Conservation (phyloP, 2,113 vertebrate genomes). For the Podiceps cristatus region DNA sequence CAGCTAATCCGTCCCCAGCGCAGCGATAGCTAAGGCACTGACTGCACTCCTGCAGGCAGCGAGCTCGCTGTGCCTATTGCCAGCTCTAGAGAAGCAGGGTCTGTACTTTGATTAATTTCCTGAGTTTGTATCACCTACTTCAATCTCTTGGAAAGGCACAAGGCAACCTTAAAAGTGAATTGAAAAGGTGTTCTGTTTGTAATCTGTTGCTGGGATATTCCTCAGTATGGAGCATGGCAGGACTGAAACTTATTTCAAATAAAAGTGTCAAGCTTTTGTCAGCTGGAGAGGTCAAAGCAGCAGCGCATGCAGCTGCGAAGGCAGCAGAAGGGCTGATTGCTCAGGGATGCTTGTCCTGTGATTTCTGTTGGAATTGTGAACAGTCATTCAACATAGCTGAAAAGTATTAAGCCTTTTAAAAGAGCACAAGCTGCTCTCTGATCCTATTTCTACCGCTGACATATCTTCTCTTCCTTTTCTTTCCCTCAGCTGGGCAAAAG, state of each 20-base stretch:
- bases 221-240: background rate
- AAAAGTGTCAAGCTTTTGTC: background rate
- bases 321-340: background rate
- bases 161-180: background rate
- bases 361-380: background rate
- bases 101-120: conserved; percentile 7
- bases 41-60: background rate
- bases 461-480: background rate
- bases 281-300: background rate
- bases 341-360: background rate
- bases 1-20: background rate
- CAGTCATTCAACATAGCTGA: background rate
- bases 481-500: background rate
- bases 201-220: background rate
- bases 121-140: background rate
- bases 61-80: background rate
- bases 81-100: background rate
- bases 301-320: fast-evolving
- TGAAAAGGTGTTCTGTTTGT: background rate
- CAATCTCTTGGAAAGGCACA: background rate
- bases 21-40: background rate
- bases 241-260: background rate
- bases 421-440: background rate
- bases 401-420: background rate
- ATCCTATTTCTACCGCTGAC: background rate